These are phyloP conservation scores for Chrysocyon brachyurus DNA, from an alignment of 2,797 vertebrate species.

Conservation along the genomic window DNA sequence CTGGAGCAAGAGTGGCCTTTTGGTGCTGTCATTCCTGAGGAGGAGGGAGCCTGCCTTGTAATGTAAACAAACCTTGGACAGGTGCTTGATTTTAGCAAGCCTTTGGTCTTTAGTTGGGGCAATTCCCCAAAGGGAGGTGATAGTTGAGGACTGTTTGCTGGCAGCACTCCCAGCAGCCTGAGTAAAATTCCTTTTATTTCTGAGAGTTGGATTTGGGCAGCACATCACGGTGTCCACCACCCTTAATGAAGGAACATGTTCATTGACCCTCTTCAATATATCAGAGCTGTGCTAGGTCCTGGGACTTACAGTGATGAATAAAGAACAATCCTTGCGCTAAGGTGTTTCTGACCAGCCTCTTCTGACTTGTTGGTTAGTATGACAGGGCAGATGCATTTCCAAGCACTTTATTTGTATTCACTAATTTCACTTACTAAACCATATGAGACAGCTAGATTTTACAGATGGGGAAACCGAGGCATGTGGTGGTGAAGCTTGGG, in stretches of 20 bases:
- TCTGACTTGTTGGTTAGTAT: not conserved
- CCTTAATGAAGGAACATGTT: not conserved
- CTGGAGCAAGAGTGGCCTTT: not conserved
- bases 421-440: not conserved
- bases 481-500: not conserved
- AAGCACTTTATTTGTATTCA: not conserved
- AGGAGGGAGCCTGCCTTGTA: not conserved
- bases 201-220: not conserved
- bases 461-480: constrained; percentile 27
- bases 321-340: not conserved
- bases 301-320: not conserved
- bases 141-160: not conserved
- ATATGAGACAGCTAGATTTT: not conserved
- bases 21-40: not conserved
- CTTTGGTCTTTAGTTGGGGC: not conserved
- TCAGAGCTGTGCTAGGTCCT: not conserved
- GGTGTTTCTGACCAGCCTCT: not conserved
- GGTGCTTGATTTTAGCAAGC: not conserved
- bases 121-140: too few relatives aligned
- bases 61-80: not conserved
- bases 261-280: not conserved
- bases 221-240: not conserved
- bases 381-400: not conserved
- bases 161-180: not conserved
- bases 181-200: constrained; percentile 40